These are phyloP conservation scores for Mycalesis mineus DNA, from an alignment of 2,888 invertebrate genomes.

Conservation along the genomic window DNA sequence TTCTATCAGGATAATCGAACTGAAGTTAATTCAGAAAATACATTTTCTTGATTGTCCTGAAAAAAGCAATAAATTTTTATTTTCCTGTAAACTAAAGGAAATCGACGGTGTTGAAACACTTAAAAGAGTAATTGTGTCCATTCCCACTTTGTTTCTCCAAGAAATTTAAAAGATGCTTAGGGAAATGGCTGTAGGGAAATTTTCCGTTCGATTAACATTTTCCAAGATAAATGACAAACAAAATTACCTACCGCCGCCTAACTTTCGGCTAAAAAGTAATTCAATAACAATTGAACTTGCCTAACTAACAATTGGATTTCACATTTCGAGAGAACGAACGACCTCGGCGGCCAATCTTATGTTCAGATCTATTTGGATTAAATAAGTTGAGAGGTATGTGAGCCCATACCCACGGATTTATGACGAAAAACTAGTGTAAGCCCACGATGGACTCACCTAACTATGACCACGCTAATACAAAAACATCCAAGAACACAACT, in stretches of 20 bases:
- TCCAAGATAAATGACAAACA: conserved; percentile 24
- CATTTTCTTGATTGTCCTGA: not conserved
- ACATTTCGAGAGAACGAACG: no score
- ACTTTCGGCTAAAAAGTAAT: conserved; percentile 14
- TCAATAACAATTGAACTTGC: conserved; percentile 4
- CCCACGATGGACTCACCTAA: no score
- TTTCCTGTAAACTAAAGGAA: not conserved
- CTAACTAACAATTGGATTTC: not conserved
- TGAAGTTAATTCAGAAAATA: not conserved
- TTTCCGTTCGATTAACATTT: conserved; percentile 25
- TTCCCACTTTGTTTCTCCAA: conserved; percentile 17
- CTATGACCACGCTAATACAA: no score
- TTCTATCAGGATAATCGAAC: no score
- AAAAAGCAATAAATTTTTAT: not conserved
- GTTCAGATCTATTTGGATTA: no score
- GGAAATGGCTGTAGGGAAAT: conserved; percentile 5
- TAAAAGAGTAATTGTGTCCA: conserved; percentile 12
- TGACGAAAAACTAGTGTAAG: no score
- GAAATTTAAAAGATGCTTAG: conserved; percentile 16
- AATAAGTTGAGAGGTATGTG: no score
- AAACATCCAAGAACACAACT: no score
- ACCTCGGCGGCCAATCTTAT: no score
- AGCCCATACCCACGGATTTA: no score
- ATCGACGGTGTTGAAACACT: conserved; percentile 4
- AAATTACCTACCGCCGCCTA: conserved; percentile 9